Evolutionary conservation across 2,113 vertebrate genomes (phyloP), one percentile per base, ranked within the genome.

Genomic region (Podiceps cristatus): DNA sequence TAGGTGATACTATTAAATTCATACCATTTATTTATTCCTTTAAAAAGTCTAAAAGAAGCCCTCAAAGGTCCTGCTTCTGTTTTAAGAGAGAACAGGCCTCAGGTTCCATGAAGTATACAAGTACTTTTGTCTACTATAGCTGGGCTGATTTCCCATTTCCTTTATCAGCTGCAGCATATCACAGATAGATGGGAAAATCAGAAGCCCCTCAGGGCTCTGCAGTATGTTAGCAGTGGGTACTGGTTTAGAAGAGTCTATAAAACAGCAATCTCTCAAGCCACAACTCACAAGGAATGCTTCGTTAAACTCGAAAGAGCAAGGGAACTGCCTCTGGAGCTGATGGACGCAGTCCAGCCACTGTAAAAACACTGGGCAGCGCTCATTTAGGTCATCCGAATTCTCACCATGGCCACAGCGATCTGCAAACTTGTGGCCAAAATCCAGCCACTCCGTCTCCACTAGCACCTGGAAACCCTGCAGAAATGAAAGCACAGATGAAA

Each of bases 281-380:
- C 83, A 71, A 98, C 99, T 97, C 97, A 99, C 99, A 98, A 99
- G 98, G 97, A 99, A 99, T 98, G 99, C 99, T 98, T 99, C 99
- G 33, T 99, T 99, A 95, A 99, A 99, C 98, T 99, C 99, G 90
- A 99, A 99, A 93, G 99, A 99, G 98, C 99, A 99, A 35, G 99
- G 99, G 97, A 99, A 99, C 97, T 99, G 99, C 97, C 99, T 99
- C 98, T 99, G 99, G 96, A 99, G 98, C 98, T 99, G 99, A 96
- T 99, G 99, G 85, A 99, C 99, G 17, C 99, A 99, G 98, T 99
- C 99, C 88, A 99, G 98, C 99, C 99, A 99, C 98, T 99, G 99
- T 94, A 99, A 97, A 81, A 99, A 99, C 94, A 99, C 99, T 0
- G 99, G 99, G 94, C 99, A 99, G 96, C 99, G 99, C 95, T 99